These are phyloP conservation scores for Antheraea pernyi DNA, from an alignment of 1,140 invertebrate species.

Conservation along the genomic window DNA sequence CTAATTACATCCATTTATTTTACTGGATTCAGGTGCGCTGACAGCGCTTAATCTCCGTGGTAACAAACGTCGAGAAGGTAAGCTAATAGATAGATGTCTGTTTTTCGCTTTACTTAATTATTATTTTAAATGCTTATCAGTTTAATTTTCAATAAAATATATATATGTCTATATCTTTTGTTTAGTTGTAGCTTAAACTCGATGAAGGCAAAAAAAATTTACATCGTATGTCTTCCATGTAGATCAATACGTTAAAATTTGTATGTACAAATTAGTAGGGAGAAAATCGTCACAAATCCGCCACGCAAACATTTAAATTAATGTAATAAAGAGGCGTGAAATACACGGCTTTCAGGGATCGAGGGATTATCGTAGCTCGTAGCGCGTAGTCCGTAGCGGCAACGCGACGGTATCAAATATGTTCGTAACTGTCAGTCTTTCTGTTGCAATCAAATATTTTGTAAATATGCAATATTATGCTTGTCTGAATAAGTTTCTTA, in stretches of 20 bases:
- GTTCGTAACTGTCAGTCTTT: constrained; percentile 15
- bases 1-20: constrained; percentile 48
- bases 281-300: constrained; percentile 50
- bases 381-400: constrained; percentile 25
- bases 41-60: constrained; percentile 23
- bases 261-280: constrained; percentile 39
- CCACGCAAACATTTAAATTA: constrained; percentile 75
- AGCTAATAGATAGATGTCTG: not conserved
- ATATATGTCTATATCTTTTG: not conserved
- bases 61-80: not conserved
- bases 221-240: not conserved
- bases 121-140: not conserved
- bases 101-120: not conserved
- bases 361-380: constrained; percentile 51
- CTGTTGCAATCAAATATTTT: not conserved
- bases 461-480: not conserved
- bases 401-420: constrained; percentile 14
- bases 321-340: constrained; percentile 77
- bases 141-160: not conserved
- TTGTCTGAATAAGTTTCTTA: no score
- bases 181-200: not conserved
- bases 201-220: not conserved
- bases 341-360: constrained; percentile 58
- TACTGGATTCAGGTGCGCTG: constrained; percentile 60
- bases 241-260: constrained; percentile 22